Evolutionary conservation across 2,888 invertebrate species (phyloP).

Genomic region (Pseudoips prasinana): DNA sequence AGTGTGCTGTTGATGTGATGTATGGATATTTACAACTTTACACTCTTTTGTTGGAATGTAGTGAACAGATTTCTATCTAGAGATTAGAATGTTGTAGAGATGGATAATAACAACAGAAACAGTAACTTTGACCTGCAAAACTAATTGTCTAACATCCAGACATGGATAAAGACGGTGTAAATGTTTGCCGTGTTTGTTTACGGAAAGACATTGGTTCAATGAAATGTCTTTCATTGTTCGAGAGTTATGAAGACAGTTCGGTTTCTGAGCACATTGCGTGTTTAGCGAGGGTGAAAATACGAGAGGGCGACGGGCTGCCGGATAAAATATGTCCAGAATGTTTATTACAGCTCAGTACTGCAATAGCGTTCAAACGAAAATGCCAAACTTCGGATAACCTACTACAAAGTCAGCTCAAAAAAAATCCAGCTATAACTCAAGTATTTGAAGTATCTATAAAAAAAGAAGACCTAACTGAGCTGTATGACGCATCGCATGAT

Average conservation of each 20-base stretch:
- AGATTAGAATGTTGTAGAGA: too few relatives aligned
- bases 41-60: too few relatives aligned
- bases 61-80: too few relatives aligned
- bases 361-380: constrained; percentile 55
- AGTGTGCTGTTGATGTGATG: too few relatives aligned
- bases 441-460: constrained; percentile 10
- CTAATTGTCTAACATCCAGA: too few relatives aligned
- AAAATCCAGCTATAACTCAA: constrained; percentile 1
- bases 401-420: constrained; percentile 29
- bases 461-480: constrained; percentile 7
- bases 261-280: constrained; percentile 54
- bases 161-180: too few relatives aligned
- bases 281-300: constrained; percentile 54
- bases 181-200: constrained; percentile 59
- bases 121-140: too few relatives aligned
- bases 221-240: constrained; percentile 53
- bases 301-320: constrained; percentile 56
- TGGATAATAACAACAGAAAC: too few relatives aligned
- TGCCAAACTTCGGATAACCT: constrained; percentile 55
- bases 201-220: constrained; percentile 27
- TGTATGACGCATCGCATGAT: not conserved
- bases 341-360: constrained; percentile 53
- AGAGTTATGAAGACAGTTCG: constrained; percentile 45
- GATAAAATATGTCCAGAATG: constrained; percentile 58
- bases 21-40: too few relatives aligned